A percentile compares a stretch with the other conserved stretches of the same genome.
Conservation (phyloP, 2,113 vertebrate genomes). For the Heterotilapia buettikoferi region DNA sequence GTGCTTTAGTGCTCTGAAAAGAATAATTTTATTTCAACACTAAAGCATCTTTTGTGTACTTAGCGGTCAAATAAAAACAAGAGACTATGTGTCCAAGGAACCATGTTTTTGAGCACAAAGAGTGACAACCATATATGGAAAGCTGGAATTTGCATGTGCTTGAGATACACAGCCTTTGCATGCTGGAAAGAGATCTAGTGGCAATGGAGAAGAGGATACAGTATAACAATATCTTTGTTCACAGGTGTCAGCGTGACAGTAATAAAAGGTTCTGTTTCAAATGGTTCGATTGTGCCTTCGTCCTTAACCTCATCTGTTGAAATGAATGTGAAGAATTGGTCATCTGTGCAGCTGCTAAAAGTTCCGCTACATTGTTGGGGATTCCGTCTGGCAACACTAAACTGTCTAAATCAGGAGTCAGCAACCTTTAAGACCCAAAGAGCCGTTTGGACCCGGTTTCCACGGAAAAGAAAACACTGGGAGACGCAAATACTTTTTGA, state of each 20-base stretch:
- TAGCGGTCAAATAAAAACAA: neutral
- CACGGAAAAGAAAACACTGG: no score
- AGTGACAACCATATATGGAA: neutral
- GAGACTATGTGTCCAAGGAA: neutral
- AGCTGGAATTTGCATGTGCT: neutral
- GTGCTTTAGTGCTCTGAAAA: neutral
- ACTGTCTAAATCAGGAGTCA: neutral
- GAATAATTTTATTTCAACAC: neutral
- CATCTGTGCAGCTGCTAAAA: slow-evolving; percentile 8
- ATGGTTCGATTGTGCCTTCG: neutral
- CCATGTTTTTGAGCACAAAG: neutral
- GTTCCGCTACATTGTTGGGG: slow-evolving; percentile 8
- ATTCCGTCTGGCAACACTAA: neutral
- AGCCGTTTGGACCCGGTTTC: no score
- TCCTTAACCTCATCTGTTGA: neutral
- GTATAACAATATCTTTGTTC: neutral
- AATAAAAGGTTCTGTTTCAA: slow-evolving; percentile 15
- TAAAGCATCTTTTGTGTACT: neutral
- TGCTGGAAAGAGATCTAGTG: slow-evolving; percentile 8
- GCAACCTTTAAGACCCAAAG: no score
- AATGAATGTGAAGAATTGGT: neutral
- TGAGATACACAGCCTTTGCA: neutral
- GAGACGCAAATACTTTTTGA: no score
- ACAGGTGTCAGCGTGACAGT: slow-evolving; percentile 19
- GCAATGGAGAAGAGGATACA: neutral